Base-by-base conservation (phyloP, 2,888 invertebrate genomes). In the Ypsolopha sequella region DNA sequence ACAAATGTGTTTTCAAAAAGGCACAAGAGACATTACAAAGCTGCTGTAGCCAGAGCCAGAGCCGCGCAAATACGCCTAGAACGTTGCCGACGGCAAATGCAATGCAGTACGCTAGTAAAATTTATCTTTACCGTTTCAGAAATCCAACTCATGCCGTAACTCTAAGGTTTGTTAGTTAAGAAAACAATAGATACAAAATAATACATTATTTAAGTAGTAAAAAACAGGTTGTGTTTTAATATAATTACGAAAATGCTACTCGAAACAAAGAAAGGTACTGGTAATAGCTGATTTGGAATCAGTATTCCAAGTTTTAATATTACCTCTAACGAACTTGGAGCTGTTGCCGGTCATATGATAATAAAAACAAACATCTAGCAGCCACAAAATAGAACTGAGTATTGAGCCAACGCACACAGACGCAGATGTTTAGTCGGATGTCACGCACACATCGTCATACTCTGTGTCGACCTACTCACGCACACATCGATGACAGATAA, bases 341-440 rank as follows among this genome's bases (percentile, higher is more conserved):
- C 68, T 73, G 70, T 73, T 70, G 66, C 69, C 73, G 72, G 76
- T 79, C 84, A 79, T 79, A 80, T 81, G 82, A 82, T 84, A 84
- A 85, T 85, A 85, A 85, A 85, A 85, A 85, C 85, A 86, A 85
- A 85, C 85, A 86, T 76, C 72, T 76, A 79, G 79, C 70, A 72
- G 71, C 76, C 76, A 77, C 80, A 80, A 84, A 85, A 85, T 85
- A 85, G 82, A 82, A 80, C 73, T 66, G 72, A 84, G 75, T 82
- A 85, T 82, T 75, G 84, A 84, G 85, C 85, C 80, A 82, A 82
- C 68, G 60, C 66, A 65, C 79, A 76, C 81, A 72, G 66, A 68
- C 74, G 68, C 57, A 58, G 54, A 50, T 56, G 68, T 60, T 70
- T 76, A 79, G 76, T 80, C 78, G 80, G 78, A 77, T 80, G 76